Evolutionary conservation across 2,888 invertebrate genomes (phyloP).

Genomic region (Caenorhabditis becei): DNA sequence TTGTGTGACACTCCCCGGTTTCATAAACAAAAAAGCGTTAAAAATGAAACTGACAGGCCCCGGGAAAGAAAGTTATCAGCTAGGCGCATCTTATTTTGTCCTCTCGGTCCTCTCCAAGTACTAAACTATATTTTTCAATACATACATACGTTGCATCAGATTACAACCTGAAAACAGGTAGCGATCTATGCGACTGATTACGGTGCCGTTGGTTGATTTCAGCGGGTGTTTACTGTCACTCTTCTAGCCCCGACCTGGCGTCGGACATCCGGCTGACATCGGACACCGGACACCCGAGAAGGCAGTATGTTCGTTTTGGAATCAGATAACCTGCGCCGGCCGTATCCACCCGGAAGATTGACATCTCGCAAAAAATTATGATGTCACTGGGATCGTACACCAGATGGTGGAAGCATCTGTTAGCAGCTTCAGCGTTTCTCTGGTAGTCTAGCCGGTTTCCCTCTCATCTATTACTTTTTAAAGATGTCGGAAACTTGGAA

Average conservation of each 20-base stretch:
- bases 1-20: constrained; percentile 36
- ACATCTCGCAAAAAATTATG: constrained; percentile 42
- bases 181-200: not conserved
- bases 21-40: constrained; percentile 18
- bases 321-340: constrained; percentile 23
- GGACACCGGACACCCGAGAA: constrained; percentile 3
- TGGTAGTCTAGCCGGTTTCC: not conserved
- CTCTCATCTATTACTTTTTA: not conserved
- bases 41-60: constrained; percentile 2
- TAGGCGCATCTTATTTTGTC: constrained; percentile 41
- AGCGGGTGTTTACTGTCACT: constrained; percentile 2
- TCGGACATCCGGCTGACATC: constrained; percentile 6
- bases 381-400: constrained; percentile 44
- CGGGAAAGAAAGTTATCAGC: constrained; percentile 36
- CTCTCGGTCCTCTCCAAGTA: constrained; percentile 4
- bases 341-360: too few species aligned
- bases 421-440: not conserved
- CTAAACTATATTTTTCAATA: constrained; percentile 30
- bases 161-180: constrained; percentile 29
- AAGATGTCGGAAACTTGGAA: constrained; percentile 31
- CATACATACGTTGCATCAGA: constrained; percentile 48
- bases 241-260: not conserved
- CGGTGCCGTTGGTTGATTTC: not conserved
- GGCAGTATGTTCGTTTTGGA: constrained; percentile 15
- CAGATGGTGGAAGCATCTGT: constrained; percentile 48